phyloP scores from a whole-genome alignment of 2,113 vertebrate species.

The Electrona antarctica region DNA sequence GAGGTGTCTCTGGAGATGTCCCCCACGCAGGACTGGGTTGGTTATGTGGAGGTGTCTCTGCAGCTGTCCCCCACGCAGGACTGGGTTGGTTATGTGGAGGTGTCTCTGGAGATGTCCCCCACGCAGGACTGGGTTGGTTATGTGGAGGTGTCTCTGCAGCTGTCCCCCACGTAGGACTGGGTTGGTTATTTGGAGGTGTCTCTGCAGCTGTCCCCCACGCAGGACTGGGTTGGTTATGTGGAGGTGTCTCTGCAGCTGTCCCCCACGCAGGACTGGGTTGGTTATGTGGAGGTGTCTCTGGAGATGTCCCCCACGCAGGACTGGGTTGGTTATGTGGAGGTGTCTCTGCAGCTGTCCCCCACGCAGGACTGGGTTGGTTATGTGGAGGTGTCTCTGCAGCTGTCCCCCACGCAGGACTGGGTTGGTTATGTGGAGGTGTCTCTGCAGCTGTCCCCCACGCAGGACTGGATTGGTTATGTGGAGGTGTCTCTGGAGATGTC shows the following conservation, averaged over 20 bases:
- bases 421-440: slow-evolving; percentile 16
- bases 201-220: no score
- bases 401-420: slow-evolving; percentile 18
- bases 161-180: slow-evolving; percentile 74
- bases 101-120: slow-evolving; percentile 9
- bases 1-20: slow-evolving; percentile 63
- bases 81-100: no score
- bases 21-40: slow-evolving; percentile 73
- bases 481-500: no score
- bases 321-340: slow-evolving; percentile 36
- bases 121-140: slow-evolving; percentile 7
- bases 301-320: slow-evolving; percentile 76
- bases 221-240: no score
- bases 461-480: no score
- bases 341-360: no score
- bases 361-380: no score
- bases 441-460: slow-evolving; percentile 70
- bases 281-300: slow-evolving; percentile 34
- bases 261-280: slow-evolving; percentile 16
- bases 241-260: background rate
- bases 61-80: no score
- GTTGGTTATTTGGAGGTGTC: no score
- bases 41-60: no score
- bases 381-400: background rate
- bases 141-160: slow-evolving; percentile 61